Conservation (phyloP, 23 tunicate species). For the Halocynthia roretzi region DNA sequence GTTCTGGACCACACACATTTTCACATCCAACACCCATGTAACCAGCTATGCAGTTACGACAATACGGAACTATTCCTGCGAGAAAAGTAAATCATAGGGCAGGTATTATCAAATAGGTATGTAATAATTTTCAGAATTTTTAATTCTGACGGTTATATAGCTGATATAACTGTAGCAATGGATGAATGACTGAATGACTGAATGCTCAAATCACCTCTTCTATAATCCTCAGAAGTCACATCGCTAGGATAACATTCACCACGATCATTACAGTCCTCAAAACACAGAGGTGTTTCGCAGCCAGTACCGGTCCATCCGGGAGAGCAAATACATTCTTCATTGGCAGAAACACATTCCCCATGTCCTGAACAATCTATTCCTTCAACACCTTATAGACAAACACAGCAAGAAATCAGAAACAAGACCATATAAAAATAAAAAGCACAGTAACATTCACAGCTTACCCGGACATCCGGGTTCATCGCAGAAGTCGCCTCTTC, state of each 20-base stretch:
- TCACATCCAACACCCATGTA: slow-evolving; percentile 22
- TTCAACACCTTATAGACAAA: neutral
- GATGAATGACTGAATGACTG: too few relatives aligned
- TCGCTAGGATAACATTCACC: slow-evolving; percentile 30
- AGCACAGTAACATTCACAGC: neutral
- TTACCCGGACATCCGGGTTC: slow-evolving; percentile 34
- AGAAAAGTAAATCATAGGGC: too few relatives aligned
- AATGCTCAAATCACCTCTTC: slow-evolving; percentile 1
- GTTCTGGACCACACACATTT: slow-evolving; percentile 11
- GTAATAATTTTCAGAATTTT: too few relatives aligned
- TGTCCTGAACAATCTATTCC: slow-evolving; percentile 32
- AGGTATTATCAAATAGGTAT: too few relatives aligned
- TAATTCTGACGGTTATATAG: too few relatives aligned
- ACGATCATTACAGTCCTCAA: slow-evolving; percentile 24
- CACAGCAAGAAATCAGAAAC: too few relatives aligned
- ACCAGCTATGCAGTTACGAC: slow-evolving; percentile 29
- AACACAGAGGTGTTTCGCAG: slow-evolving; percentile 7
- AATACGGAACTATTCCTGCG: slow-evolving; percentile 14
- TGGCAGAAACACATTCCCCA: slow-evolving; percentile 24
- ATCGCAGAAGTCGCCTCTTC: slow-evolving; percentile 23
- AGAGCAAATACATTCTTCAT: slow-evolving; percentile 14
- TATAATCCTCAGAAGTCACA: neutral
- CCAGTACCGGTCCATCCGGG: slow-evolving; percentile 28
- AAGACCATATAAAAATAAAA: too few relatives aligned
- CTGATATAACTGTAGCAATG: too few relatives aligned